These are phyloP conservation scores for Ridgeia piscesae DNA, from an alignment of 1,140 invertebrate genomes.

Conservation along the genomic window DNA sequence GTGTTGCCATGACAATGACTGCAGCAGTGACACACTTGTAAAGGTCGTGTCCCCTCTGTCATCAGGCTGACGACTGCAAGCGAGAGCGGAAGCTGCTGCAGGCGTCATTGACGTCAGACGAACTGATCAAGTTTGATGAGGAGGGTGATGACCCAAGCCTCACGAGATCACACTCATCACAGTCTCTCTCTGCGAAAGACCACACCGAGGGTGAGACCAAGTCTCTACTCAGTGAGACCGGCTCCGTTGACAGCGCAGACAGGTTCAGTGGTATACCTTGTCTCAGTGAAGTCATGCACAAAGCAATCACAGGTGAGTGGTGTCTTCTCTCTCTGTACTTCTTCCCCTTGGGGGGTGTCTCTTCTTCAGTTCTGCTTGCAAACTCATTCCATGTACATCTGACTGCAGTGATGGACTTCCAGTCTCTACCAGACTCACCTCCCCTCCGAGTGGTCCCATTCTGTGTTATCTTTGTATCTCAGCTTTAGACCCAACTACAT, in stretches of 20 bases:
- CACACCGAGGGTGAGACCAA: conserved; percentile 34
- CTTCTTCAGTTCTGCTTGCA: no score
- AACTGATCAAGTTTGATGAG: conserved; percentile 12
- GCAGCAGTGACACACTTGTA: conserved; percentile 8
- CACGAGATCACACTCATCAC: neutral
- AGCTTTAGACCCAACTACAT: conserved; percentile 53
- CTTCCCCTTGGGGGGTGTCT: no score
- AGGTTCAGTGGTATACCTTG: conserved; percentile 50
- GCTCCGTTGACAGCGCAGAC: conserved; percentile 47
- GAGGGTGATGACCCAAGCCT: neutral
- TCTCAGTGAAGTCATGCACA: conserved; percentile 55
- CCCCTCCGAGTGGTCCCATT: no score
- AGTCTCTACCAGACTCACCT: no score
- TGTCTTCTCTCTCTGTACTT: neutral
- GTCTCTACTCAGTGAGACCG: conserved; percentile 42
- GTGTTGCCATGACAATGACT: neutral
- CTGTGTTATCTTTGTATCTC: no score
- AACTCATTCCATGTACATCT: no score
- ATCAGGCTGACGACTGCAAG: neutral
- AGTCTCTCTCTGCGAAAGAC: conserved; percentile 32
- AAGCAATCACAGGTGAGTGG: conserved; percentile 53
- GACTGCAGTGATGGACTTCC: no score
- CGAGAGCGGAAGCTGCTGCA: neutral
- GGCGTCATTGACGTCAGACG: conserved; percentile 11
- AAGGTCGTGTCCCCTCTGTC: neutral